Evolutionary conservation across 37 sponge, comb jelly and placozoan genomes (phyloP), one percentile per base, ranked within the genome.

Genomic region (Ianthella basta): DNA sequence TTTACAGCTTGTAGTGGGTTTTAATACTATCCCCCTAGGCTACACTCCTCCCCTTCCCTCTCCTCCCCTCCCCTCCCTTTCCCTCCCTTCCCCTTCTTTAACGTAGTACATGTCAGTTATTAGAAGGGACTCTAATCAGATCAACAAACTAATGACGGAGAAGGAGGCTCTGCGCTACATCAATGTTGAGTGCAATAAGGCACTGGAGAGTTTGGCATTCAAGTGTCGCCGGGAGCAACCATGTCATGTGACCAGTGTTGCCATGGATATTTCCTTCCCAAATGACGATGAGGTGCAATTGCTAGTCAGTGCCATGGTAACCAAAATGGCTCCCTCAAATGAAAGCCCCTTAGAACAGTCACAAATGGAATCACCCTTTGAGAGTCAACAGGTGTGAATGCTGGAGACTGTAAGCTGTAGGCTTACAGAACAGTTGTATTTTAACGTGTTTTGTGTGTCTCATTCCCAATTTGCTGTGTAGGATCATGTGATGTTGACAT

Each of bases 221-320:
- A 87, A 81, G 40, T 82, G 84, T 0, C 84, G 88, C 19, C 67
- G 34, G 32, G 24, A 75, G 53, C 64, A 40, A 25, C 94, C 94
- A 0, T 89, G 87, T 74, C 25, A 67, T 16, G 59, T 93, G 25
- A 84, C 61, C 53, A 80, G 80, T 41, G 59, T 93, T 2, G 27
- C 30, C 1, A 90, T 88, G 41, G 83, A 87, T 29, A 66, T 89
- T 18, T 86, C 89, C 55, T 80, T 87, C 0, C 88, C 94, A 24
- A 90, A 93, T n/a, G 94, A 93, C 14, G 88, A 93, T 63, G 91
- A 87, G 41, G 56, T 93, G 14, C 94, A 89, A 83, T 69, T 69
- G 18, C 27, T 69, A 16, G 8, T 69, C 35, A 69, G 34, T 32
- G 70, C 35, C 18, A n/a, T 69, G 33, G 70, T 33, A 32, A 69